These are phyloP conservation scores for Belonocnema kinseyi DNA, from an alignment of 1,140 invertebrate genomes.

Conservation along the genomic window DNA sequence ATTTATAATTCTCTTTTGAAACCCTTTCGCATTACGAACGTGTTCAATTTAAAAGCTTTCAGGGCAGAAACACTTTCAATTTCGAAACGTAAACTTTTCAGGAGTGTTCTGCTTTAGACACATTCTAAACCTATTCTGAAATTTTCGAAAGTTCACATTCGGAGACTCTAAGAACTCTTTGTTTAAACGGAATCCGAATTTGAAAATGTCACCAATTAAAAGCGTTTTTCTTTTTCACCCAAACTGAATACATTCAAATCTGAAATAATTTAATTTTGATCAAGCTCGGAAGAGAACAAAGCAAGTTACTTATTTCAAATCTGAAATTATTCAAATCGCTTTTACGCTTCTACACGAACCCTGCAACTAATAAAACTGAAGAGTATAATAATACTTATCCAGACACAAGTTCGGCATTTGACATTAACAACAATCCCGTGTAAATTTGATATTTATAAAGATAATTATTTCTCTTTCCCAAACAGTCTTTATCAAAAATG, in stretches of 20 bases:
- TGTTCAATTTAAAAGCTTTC: not conserved
- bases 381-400: too few species aligned
- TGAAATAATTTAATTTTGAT: not conserved
- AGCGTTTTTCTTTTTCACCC: not conserved
- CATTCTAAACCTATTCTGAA: not conserved
- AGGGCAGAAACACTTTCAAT: not conserved
- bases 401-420: too few species aligned
- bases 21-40: not conserved
- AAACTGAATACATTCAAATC: conserved; percentile 7
- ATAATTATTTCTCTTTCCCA: too few species aligned
- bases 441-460: too few species aligned
- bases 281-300: not conserved
- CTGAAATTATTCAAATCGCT: too few species aligned
- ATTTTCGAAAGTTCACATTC: not conserved
- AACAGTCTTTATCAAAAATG: too few species aligned
- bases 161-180: not conserved
- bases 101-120: not conserved
- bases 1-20: not conserved
- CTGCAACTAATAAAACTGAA: too few species aligned
- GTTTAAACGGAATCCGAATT: not conserved
- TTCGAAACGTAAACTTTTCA: not conserved
- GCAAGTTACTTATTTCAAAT: too few species aligned
- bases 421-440: too few species aligned
- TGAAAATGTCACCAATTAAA: not conserved
- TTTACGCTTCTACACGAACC: too few species aligned